Conservation (phyloP, 2,888 invertebrate genomes). For the Caenorhabditis sp. region DNA sequence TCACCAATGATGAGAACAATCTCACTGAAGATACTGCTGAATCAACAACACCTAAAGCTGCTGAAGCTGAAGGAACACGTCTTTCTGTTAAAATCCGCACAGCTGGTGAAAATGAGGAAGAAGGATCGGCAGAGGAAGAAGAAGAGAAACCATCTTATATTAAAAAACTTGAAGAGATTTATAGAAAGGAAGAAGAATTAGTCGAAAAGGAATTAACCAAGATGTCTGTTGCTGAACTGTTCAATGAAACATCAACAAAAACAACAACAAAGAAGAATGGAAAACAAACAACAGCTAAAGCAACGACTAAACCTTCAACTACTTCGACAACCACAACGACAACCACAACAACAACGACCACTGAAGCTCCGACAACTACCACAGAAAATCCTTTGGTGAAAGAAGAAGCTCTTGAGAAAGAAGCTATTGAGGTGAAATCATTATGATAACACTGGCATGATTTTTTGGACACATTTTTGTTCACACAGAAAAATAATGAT, state of each 20-base stretch:
- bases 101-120: slow-evolving; percentile 27
- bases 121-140: slow-evolving; percentile 19
- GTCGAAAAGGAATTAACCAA: slow-evolving; percentile 30
- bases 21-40: slow-evolving; percentile 5
- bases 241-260: slow-evolving; percentile 12
- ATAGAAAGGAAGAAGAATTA: slow-evolving; percentile 40
- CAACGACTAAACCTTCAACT: too few species aligned
- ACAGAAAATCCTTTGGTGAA: slow-evolving; percentile 21
- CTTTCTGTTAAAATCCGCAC: slow-evolving; percentile 32
- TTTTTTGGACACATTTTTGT: too few species aligned
- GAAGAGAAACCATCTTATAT: slow-evolving; percentile 38
- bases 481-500: too few species aligned
- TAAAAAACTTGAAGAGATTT: slow-evolving; percentile 44
- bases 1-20: slow-evolving; percentile 34
- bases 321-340: slow-evolving; percentile 15
- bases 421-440: slow-evolving; percentile 23
- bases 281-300: slow-evolving; percentile 4
- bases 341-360: slow-evolving; percentile 27
- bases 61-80: slow-evolving; percentile 18
- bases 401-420: slow-evolving; percentile 25
- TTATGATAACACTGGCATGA: too few species aligned
- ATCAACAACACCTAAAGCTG: slow-evolving; percentile 6
- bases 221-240: slow-evolving; percentile 37
- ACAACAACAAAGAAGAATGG: neutral
- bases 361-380: slow-evolving; percentile 26